Percentiles rank a stretch among this genome's conserved stretches.
Evolutionary conservation across 92 coral and sea anemone species (phyloP).

Genomic region (Ricordea florida): DNA sequence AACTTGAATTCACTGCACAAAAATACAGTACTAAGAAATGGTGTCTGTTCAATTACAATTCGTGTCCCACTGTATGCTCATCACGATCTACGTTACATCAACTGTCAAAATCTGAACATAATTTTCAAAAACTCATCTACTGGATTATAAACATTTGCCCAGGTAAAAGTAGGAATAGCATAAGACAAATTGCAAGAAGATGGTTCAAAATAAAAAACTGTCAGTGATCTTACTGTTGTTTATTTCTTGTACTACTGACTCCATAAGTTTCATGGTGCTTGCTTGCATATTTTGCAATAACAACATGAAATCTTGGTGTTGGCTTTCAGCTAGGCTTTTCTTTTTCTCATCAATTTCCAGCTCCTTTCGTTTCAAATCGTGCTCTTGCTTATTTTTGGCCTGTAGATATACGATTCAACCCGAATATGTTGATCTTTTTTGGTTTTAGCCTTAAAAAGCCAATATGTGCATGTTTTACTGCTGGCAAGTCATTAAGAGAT

Average conservation of each 20-base stretch:
- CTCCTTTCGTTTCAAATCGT: slow-evolving; percentile 35
- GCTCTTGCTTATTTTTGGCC: slow-evolving; percentile 32
- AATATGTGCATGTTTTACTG: too few species aligned
- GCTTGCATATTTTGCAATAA: slow-evolving; percentile 12
- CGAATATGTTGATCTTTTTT: slow-evolving; percentile 40
- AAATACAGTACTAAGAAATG: too few species aligned
- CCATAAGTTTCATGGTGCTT: slow-evolving; percentile 23
- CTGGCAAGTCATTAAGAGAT: too few species aligned
- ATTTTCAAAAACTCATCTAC: too few species aligned
- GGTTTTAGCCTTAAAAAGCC: too few species aligned
- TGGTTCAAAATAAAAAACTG: neutral
- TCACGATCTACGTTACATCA: neutral
- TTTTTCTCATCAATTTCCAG: slow-evolving; percentile 20
- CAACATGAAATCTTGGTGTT: slow-evolving; percentile 11
- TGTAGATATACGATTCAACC: slow-evolving; percentile 31
- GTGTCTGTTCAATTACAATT: too few species aligned
- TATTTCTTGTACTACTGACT: slow-evolving; percentile 10
- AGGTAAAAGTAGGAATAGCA: neutral
- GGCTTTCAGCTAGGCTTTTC: slow-evolving; percentile 12
- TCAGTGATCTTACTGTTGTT: neutral
- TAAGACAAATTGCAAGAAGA: neutral
- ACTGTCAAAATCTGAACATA: slow-evolving; percentile 6
- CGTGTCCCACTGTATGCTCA: neutral
- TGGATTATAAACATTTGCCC: too few species aligned
- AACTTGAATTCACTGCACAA: too few species aligned